Percentiles rank a stretch among this genome's conserved stretches.
phyloP scores from a whole-genome alignment of 2,888 invertebrate species.

The Ametastegia equiseti region DNA sequence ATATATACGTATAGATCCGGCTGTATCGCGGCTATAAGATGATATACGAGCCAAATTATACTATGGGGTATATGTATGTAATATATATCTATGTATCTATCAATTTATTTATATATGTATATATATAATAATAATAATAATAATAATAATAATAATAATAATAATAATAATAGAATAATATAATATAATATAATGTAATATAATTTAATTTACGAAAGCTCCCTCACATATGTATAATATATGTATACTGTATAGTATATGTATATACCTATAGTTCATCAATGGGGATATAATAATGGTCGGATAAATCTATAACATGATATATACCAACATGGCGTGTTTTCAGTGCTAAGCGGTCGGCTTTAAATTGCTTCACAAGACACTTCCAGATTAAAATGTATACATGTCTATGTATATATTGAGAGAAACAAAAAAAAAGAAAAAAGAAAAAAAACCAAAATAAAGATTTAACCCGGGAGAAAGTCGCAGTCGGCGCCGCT shows the following conservation, averaged over 20 bases:
- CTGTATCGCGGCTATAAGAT: neutral
- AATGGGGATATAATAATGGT: no score
- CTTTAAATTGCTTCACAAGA: no score
- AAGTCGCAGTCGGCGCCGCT: slow-evolving; percentile 29
- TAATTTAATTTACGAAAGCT: slow-evolving; percentile 16
- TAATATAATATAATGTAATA: slow-evolving; percentile 1
- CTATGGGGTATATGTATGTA: neutral
- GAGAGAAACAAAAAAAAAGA: neutral
- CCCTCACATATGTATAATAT: neutral
- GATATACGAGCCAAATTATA: slow-evolving; percentile 40
- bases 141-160: no score
- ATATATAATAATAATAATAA: no score
- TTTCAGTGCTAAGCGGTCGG: neutral
- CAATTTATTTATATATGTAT: no score
- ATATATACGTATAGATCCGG: neutral
- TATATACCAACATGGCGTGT: neutral
- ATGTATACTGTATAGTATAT: neutral
- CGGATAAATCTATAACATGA: neutral
- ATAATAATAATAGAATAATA: neutral
- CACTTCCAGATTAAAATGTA: slow-evolving; percentile 14
- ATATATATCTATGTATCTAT: no score
- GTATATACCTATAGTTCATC: no score
- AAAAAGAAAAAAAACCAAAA: neutral
- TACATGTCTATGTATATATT: neutral
- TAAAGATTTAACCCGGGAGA: slow-evolving; percentile 3